phyloP scores from a whole-genome alignment of 2,888 invertebrate species.

The Syrphus vitripennis region DNA sequence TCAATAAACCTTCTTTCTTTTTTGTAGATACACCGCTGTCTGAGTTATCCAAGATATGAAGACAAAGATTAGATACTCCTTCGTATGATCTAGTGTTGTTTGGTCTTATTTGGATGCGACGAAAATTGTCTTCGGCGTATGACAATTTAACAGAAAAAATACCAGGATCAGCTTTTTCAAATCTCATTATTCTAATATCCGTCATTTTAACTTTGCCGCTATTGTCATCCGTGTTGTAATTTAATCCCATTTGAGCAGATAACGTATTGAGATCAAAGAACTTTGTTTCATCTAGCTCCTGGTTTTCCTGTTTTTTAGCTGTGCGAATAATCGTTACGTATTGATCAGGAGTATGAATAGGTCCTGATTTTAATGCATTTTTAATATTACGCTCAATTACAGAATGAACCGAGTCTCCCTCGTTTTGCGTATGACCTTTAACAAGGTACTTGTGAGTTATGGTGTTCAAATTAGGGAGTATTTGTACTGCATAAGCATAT shows the following conservation, averaged over 20 bases:
- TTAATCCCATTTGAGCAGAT: conserved; percentile 4
- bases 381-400: conserved; percentile 9
- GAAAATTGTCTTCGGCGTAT: neutral
- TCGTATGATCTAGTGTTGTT: conserved; percentile 8
- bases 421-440: conserved; percentile 22
- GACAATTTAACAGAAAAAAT: conserved; percentile 1
- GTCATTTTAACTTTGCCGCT: neutral
- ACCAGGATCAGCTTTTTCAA: conserved; percentile 6
- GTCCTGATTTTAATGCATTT: conserved; percentile 1
- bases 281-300: conserved; percentile 1
- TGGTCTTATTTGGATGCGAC: neutral
- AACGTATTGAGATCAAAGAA: conserved; percentile 4
- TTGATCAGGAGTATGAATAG: conserved; percentile 19
- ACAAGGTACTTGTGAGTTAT: conserved; percentile 5
- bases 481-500: conserved; percentile 14
- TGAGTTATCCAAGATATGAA: neutral
- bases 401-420: conserved; percentile 19
- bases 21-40: neutral
- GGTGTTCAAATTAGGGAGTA: conserved; percentile 43
- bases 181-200: conserved; percentile 4
- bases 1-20: conserved; percentile 21
- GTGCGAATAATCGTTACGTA: conserved; percentile 6
- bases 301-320: conserved; percentile 5
- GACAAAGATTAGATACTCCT: neutral
- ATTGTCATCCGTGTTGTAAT: neutral